Evolutionary conservation across 2,888 invertebrate species (phyloP), one percentile per base, ranked within the genome.

Genomic region (Invenusta paracnida): DNA sequence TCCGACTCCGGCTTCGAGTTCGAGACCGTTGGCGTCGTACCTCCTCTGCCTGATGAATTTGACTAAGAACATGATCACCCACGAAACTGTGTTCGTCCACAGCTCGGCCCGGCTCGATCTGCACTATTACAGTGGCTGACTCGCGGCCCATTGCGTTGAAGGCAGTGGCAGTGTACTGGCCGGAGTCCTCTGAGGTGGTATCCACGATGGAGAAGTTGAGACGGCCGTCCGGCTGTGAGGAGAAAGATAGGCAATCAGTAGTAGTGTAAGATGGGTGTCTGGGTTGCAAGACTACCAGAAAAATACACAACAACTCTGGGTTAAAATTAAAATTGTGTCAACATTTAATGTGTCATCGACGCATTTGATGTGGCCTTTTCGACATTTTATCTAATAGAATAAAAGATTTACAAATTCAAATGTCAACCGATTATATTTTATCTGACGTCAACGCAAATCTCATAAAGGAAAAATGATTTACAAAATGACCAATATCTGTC

Each of bases 141-240:
- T 97, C 97, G 89, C 96, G 95, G 67, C 99, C 99, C 85, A 96
- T 98, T 87, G 96, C 94, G 91, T 99, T 99, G 92, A 97, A 96
- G 85, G 97, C 96, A 84, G 97, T 94, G 87, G 95, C 95, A 88
- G 96, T 96, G 92, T 98, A 98, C 17, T 97, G 95, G 2, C 97
- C 99, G n/a, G 96, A 96, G 92, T 99, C 98, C 48, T 48, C 48
- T 5, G 5, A 17, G 17, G 48, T 11, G 5, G 48, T 48, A 17
- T 48, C 48, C 5, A 17, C 5, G 48, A 48, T 5, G 48, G 48
- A 5, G 48, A 48, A 48, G 5, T 5, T 48, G 48, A 48, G 5
- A 5, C 48, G 48, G 48, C 48, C 48, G 48, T 48, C 48, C 17
- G 48, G 48, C 48, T 48, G 17, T 48, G 5, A 17, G 48, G 17